Conservation (phyloP, 2,888 invertebrate genomes). For the Rapana venosa region DNA sequence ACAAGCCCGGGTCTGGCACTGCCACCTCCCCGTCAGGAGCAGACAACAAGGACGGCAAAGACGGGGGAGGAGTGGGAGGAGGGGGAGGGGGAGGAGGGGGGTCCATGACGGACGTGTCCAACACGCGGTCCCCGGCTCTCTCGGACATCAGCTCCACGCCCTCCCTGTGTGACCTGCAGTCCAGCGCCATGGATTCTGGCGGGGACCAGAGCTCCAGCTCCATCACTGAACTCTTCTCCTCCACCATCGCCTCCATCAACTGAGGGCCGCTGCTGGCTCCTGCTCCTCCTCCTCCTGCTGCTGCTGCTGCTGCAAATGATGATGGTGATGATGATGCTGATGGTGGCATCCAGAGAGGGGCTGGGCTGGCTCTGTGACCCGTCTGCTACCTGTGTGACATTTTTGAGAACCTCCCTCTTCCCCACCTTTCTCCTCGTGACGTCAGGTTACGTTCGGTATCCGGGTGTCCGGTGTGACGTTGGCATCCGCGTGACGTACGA, state of each 20-base stretch:
- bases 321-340: not conserved
- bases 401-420: no score
- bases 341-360: no score
- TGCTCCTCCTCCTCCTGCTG: constrained; percentile 12
- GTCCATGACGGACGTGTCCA: constrained; percentile 64
- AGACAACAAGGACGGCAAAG: constrained; percentile 51
- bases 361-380: no score
- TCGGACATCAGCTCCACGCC: constrained; percentile 74
- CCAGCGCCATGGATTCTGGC: constrained; percentile 66
- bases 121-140: constrained; percentile 69
- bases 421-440: no score
- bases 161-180: constrained; percentile 70
- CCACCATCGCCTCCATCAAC: constrained; percentile 51
- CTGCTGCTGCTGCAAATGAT: not conserved
- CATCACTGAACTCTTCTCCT: constrained; percentile 51
- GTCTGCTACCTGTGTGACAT: no score
- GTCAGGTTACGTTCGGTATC: no score
- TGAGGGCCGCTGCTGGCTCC: constrained; percentile 22
- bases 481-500: no score
- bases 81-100: constrained; percentile 46
- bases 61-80: constrained; percentile 45
- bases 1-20: constrained; percentile 40
- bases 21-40: constrained; percentile 44
- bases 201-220: constrained; percentile 65
- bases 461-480: no score